Percentiles rank a stretch among this genome's conserved stretches.
phyloP scores from a whole-genome alignment of 2,797 vertebrate genomes.

The Podargus strigoides region DNA sequence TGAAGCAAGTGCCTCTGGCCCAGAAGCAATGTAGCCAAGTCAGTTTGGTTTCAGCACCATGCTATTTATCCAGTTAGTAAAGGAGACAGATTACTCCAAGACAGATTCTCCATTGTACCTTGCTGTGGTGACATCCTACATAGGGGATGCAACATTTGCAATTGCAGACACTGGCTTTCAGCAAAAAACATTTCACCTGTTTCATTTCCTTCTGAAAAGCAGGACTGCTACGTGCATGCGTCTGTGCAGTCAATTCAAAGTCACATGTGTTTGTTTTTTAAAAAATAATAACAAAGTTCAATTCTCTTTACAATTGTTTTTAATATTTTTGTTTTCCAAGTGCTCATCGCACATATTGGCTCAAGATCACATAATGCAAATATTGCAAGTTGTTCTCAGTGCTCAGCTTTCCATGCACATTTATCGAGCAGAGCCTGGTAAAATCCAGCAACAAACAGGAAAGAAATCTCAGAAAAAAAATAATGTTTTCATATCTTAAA shows the following conservation, averaged over 20 bases:
- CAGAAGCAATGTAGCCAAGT: not conserved
- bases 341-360: not conserved
- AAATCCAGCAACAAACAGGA: not conserved
- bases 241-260: not conserved
- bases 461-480: not conserved
- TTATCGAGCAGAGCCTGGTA: not conserved
- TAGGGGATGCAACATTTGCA: not conserved
- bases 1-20: not conserved
- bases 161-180: not conserved
- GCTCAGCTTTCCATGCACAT: not conserved
- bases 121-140: not conserved
- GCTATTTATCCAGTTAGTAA: not conserved
- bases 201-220: not conserved
- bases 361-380: constrained; percentile 8
- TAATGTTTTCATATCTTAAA: not conserved
- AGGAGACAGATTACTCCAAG: not conserved
- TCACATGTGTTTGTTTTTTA: not conserved
- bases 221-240: not conserved
- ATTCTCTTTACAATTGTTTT: not conserved
- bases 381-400: not conserved
- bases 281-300: not conserved
- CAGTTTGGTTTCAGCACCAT: not conserved
- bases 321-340: constrained; percentile 22
- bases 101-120: not conserved
- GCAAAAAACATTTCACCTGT: not conserved